A percentile compares a stretch with the other conserved stretches of the same genome.
Conservation (phyloP, 2,888 invertebrate species). For the Seira ritae region DNA sequence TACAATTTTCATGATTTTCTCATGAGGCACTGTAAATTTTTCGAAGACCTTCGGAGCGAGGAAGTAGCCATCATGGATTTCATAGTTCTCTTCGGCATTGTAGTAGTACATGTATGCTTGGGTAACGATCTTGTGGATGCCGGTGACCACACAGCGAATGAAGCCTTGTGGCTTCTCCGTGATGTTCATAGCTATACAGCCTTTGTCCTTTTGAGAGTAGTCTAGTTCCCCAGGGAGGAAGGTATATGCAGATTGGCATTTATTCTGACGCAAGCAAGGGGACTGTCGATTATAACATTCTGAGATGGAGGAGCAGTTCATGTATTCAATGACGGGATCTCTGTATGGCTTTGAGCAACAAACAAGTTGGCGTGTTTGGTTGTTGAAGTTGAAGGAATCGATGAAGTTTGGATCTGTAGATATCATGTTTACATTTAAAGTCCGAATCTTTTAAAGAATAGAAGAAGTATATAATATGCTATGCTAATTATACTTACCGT, state of each 20-base stretch:
- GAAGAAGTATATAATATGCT: background rate
- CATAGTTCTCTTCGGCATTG: constrained; percentile 56
- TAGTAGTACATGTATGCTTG: constrained; percentile 67
- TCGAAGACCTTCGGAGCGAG: constrained; percentile 63
- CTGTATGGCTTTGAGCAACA: constrained; percentile 65
- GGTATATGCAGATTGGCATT: constrained; percentile 54
- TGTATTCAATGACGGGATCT: constrained; percentile 61
- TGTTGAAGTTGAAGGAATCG: constrained; percentile 62
- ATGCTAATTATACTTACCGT: constrained; percentile 37
- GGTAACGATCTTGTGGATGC: constrained; percentile 64
- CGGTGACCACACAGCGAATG: constrained; percentile 62
- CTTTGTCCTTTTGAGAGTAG: constrained; percentile 39
- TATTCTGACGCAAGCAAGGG: constrained; percentile 59
- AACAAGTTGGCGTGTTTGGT: constrained; percentile 47
- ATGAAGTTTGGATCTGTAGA: constrained; percentile 55
- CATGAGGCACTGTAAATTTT: constrained; percentile 53
- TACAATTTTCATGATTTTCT: constrained; percentile 60
- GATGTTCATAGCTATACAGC: constrained; percentile 60
- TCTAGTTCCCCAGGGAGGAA: constrained; percentile 44
- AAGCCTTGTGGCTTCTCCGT: constrained; percentile 59
- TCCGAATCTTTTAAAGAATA: background rate
- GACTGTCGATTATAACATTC: constrained; percentile 61
- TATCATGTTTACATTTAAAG: background rate
- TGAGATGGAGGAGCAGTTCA: constrained; percentile 65
- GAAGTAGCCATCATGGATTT: constrained; percentile 66